Base-by-base conservation (phyloP, 2,113 vertebrate genomes). In the Polypterus senegalus region DNA sequence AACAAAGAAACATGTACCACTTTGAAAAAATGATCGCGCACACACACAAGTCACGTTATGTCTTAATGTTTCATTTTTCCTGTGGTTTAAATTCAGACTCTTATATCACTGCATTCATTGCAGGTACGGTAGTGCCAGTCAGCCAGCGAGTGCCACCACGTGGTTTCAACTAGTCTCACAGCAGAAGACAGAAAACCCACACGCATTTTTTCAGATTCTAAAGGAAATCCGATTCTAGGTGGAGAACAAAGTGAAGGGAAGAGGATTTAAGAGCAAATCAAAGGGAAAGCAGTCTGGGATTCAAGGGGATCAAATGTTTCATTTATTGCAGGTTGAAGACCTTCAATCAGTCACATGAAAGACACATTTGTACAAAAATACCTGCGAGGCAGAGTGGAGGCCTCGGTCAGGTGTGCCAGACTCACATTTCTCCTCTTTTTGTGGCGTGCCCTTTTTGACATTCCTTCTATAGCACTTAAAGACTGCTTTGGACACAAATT, bases 221-320 rank as follows among this genome's bases (percentile, higher is more conserved):
- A 87, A 79, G 80, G 88, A 93, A 91, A 96, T 86, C 81, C 69
- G 84, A 94, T 76, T 88, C 88, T 67, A 72, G 69, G 71, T 75
- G 10, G 73, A 83, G 84, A 85, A 91, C 87, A 92, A 92, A 94
- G 89, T 82, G 65, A 68, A 84, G 86, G 87, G 87, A 78, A 71
- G 83, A 82, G 70, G 68, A 88, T 88, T 86, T 85, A 85, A 89
- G 80, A 88, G 78, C 81, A 87, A 93, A 91, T 90, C 77, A 89
- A 92, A 92, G 84, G 71, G 67, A 83, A 82, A 86, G 86, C 83
- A 77, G 88, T 91, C 91, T 83, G 79, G 27, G 87, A 88, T 89
- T 92, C 88, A 91, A 92, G 85, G 83, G 86, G 92, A 97, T 97
- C 89, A 90, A 89, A 93, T 96, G 91, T 85, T 90, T 77, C 87